Evolutionary conservation across 1,140 invertebrate genomes (phyloP).

Genomic region (Tyrophagus putrescentiae): DNA sequence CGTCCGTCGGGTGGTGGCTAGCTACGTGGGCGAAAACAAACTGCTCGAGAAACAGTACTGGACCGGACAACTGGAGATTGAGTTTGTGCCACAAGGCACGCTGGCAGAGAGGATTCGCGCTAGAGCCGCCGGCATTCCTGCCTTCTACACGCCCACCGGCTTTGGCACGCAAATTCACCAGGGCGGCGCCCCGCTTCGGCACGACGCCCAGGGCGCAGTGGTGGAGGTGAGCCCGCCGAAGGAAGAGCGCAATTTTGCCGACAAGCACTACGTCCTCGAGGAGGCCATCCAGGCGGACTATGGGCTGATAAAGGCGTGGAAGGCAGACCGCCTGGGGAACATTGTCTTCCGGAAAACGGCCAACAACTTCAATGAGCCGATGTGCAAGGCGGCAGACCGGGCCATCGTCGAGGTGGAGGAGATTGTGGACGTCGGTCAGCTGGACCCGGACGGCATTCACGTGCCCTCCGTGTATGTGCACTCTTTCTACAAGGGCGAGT

Average conservation of each 20-base stretch:
- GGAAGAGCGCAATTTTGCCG: constrained; percentile 46
- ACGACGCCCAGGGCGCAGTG: constrained; percentile 42
- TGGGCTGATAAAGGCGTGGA: constrained; percentile 91
- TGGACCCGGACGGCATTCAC: constrained; percentile 74
- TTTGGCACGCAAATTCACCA: constrained; percentile 86
- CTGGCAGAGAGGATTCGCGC: constrained; percentile 80
- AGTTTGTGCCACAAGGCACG: constrained; percentile 83
- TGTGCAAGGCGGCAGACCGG: constrained; percentile 75
- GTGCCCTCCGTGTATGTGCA: constrained; percentile 85
- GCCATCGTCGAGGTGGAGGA: constrained; percentile 91
- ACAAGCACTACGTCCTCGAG: constrained; percentile 81
- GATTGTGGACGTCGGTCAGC: constrained; percentile 66
- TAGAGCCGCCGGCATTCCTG: constrained; percentile 91
- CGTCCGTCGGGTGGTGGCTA: constrained; percentile 75
- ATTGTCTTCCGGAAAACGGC: constrained; percentile 76
- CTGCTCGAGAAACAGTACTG: constrained; percentile 92
- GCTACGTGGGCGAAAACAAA: constrained; percentile 95
- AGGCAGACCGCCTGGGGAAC: constrained; percentile 84
- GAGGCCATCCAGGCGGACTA: constrained; percentile 89
- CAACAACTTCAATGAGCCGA: constrained; percentile 82
- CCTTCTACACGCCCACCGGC: constrained; percentile 91
- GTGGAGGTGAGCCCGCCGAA: constrained; percentile 38
- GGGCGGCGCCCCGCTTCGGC: constrained; percentile 83
- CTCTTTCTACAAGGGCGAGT: constrained; percentile 60
- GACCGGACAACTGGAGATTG: constrained; percentile 75